phyloP scores from a whole-genome alignment of 2,888 invertebrate genomes.

The Drosophila glabriapex region DNA sequence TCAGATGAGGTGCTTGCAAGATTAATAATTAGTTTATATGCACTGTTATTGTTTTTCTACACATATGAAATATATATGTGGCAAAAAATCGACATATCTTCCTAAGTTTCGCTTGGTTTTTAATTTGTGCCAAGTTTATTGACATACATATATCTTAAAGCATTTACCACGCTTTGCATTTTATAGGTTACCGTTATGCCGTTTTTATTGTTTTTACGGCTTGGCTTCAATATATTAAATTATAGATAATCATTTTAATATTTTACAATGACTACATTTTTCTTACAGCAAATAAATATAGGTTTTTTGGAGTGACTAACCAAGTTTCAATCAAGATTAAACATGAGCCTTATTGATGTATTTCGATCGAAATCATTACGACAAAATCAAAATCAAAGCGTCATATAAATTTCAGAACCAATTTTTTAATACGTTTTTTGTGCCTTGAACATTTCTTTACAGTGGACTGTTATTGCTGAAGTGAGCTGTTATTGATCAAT shows the following conservation, averaged over 20 bases:
- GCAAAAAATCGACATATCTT: slow-evolving; percentile 14
- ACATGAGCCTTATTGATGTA: not conserved
- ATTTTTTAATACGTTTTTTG: not conserved
- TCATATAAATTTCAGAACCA: not conserved
- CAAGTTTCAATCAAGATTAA: not conserved
- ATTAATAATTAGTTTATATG: slow-evolving; percentile 27
- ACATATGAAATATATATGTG: slow-evolving; percentile 12
- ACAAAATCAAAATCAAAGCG: not conserved
- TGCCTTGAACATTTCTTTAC: no score
- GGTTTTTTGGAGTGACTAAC: slow-evolving; percentile 12
- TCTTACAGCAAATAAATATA: slow-evolving; percentile 48
- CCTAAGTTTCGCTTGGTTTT: slow-evolving; percentile 18
- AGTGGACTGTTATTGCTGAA: no score
- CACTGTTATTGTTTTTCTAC: slow-evolving; percentile 15
- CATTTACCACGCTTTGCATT: slow-evolving; percentile 11
- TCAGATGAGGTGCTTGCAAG: slow-evolving; percentile 63
- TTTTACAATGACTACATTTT: slow-evolving; percentile 26
- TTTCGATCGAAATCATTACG: not conserved
- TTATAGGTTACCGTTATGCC: not conserved
- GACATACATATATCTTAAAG: not conserved
- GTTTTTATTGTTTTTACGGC: slow-evolving; percentile 2
- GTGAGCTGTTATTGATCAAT: not conserved
- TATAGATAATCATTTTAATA: not conserved
- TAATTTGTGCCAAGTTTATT: slow-evolving; percentile 21
- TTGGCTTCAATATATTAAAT: not conserved